Conservation (phyloP, 2,888 invertebrate species). For the Reticulitermes lucifugus region DNA sequence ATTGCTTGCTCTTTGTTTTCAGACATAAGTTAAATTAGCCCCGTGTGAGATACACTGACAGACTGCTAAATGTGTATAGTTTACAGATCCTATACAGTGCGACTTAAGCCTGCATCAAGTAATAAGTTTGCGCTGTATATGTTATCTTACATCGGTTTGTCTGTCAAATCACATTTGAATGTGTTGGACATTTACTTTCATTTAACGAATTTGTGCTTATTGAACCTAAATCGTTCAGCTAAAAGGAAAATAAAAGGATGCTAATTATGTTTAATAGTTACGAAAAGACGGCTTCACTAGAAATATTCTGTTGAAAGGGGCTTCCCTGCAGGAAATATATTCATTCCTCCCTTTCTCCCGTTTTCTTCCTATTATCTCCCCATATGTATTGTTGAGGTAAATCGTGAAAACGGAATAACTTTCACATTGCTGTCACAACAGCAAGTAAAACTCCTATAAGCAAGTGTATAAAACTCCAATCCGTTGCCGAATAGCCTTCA, state of each 20-base stretch:
- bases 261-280: neutral
- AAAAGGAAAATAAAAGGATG: neutral
- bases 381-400: neutral
- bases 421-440: neutral
- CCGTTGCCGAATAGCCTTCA: conserved; percentile 39
- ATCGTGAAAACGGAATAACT: neutral
- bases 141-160: too few species aligned
- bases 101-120: too few species aligned
- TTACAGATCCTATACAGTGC: too few species aligned
- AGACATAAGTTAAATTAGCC: too few species aligned
- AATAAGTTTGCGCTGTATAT: too few species aligned
- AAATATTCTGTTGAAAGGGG: neutral
- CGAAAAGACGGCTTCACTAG: neutral
- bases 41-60: too few species aligned
- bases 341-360: neutral
- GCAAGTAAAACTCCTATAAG: neutral
- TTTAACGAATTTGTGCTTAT: too few species aligned
- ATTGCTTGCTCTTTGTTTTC: too few species aligned
- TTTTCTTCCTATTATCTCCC: neutral
- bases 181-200: too few species aligned
- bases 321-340: neutral
- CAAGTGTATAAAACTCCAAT: conserved; percentile 14
- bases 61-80: too few species aligned
- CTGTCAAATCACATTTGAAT: too few species aligned
- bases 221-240: too few species aligned